Evolutionary conservation across 2,888 invertebrate genomes (phyloP).

Genomic region (Tenthredo mesomela): DNA sequence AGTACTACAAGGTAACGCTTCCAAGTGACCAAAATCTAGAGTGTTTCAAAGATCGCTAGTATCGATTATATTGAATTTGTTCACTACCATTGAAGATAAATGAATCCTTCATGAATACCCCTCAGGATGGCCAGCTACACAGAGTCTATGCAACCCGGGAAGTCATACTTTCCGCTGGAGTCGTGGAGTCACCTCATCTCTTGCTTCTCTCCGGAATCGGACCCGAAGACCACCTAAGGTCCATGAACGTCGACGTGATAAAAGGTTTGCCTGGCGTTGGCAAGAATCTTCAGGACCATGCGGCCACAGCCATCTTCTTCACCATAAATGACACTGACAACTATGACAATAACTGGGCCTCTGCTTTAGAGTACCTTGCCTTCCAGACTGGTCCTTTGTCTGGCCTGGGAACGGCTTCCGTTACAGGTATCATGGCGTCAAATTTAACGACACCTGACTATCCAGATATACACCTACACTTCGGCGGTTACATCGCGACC

Average conservation of each 20-base stretch:
- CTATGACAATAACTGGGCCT: constrained; percentile 82
- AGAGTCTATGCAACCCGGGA: constrained; percentile 69
- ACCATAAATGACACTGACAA: constrained; percentile 78
- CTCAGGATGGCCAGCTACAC: constrained; percentile 59
- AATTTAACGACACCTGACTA: constrained; percentile 81
- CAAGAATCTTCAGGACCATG: constrained; percentile 85
- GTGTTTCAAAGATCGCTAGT: neutral
- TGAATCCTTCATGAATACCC: neutral
- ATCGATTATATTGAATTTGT: neutral
- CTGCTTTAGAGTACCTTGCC: constrained; percentile 82
- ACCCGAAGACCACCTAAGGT: constrained; percentile 80
- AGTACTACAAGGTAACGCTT: constrained; percentile 77
- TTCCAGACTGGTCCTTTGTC: constrained; percentile 83
- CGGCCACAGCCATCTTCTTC: constrained; percentile 81
- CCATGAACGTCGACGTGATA: constrained; percentile 81
- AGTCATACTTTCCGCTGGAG: constrained; percentile 82
- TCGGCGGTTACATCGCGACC: constrained; percentile 82
- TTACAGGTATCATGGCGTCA: constrained; percentile 80
- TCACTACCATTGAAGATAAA: neutral
- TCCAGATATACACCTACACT: constrained; percentile 85
- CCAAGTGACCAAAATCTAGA: neutral
- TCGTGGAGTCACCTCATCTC: constrained; percentile 84
- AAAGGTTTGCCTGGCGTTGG: constrained; percentile 85
- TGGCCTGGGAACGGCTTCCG: constrained; percentile 78
- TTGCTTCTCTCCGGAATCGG: constrained; percentile 85